Conservation (phyloP, 2,888 invertebrate genomes). For the Microdon myrmicae region DNA sequence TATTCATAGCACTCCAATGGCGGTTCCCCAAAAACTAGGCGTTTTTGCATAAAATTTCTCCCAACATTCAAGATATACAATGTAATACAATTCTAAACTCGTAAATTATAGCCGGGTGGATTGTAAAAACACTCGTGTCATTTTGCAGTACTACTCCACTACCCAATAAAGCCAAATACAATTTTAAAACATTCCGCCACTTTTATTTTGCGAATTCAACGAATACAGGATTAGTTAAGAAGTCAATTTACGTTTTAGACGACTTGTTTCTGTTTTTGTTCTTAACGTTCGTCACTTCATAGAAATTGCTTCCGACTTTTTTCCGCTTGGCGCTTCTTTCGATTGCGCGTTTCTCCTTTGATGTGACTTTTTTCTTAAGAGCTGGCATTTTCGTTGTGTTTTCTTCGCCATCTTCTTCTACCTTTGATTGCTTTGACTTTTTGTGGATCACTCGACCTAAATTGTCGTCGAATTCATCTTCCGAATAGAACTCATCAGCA, state of each 20-base stretch:
- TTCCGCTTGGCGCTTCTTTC: slow-evolving; percentile 81
- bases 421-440: slow-evolving; percentile 66
- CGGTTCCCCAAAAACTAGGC: too few species aligned
- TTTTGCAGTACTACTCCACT: too few species aligned
- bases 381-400: slow-evolving; percentile 54
- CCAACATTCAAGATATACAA: too few species aligned
- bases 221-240: too few species aligned
- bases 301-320: slow-evolving; percentile 89
- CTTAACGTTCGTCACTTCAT: slow-evolving; percentile 88
- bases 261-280: slow-evolving; percentile 83
- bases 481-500: slow-evolving; percentile 76
- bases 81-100: too few species aligned
- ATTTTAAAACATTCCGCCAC: too few species aligned
- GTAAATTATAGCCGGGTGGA: too few species aligned
- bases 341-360: slow-evolving; percentile 79
- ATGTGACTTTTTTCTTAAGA: slow-evolving; percentile 72
- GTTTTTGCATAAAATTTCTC: too few species aligned
- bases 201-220: too few species aligned
- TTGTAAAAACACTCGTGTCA: too few species aligned
- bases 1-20: too few species aligned
- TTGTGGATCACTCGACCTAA: slow-evolving; percentile 62
- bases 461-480: slow-evolving; percentile 71
- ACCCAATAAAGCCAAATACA: too few species aligned
- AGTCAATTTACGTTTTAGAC: slow-evolving; percentile 62
- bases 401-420: slow-evolving; percentile 66